Base-by-base conservation (phyloP, 2,888 invertebrate genomes). In the Morpho helenor region DNA sequence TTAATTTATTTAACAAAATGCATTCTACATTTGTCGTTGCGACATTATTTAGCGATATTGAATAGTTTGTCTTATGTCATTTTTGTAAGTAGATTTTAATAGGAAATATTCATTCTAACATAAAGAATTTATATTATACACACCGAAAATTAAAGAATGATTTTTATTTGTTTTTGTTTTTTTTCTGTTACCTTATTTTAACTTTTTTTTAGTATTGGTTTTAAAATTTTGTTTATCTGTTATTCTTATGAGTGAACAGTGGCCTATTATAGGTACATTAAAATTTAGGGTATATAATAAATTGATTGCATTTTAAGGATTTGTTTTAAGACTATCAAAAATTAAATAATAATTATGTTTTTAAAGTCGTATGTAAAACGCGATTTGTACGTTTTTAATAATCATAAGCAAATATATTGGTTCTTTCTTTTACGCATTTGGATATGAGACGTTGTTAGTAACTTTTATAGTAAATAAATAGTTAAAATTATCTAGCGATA, bases 71-170 rank as follows among this genome's bases (percentile, higher is more conserved):
- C 79, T 77, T 80, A 78, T 70, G 79, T 80, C 79, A 80, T 75
- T 79, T 16, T 83, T 84, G 83, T 87, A 83, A 74, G 80, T 87
- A 87, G 85, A 78, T 74, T 81, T 78, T 82, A 82, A 77, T 84
- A 86, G 83, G 79, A 76, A 79, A 79, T 82, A 81, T 82, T 84
- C 76, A 76, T 76, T 82, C 73, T 74, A 77, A 72, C 74, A 76
- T 80, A 80, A 80, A 84, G 72, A 82, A 83, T 77, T 80, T 83
- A 80, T 80, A 77, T 79, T 86, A 85, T 87, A 75, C 83, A 83
- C 81, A 85, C 54, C 47, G 82, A 84, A 84, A 84, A 87, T 86
- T 87, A 90, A 89, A 84, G 77, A 82, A 82, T 84, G 82, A 82
- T 84, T 87, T 83, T 87, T 82, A 75, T 76, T 62, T 75, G 75